phyloP scores from a whole-genome alignment of 2,888 invertebrate species.

The Dysmachus trigonus region DNA sequence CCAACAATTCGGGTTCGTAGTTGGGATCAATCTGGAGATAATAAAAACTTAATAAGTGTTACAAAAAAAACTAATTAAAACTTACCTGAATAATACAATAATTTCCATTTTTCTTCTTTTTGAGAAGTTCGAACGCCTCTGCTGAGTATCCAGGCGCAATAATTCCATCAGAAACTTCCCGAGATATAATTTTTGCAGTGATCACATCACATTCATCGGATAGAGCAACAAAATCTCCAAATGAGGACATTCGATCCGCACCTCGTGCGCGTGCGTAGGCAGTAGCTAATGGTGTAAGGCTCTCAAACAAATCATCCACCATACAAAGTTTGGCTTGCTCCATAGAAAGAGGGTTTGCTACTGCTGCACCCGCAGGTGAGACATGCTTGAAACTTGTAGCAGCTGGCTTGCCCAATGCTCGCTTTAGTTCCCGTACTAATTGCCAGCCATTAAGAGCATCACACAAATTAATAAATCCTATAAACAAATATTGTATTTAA shows the following conservation, averaged over 20 bases:
- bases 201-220: conserved; percentile 89
- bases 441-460: conserved; percentile 99
- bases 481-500: not conserved
- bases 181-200: conserved; percentile 92
- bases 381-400: conserved; percentile 98
- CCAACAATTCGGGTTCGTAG: conserved; percentile 83
- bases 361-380: conserved; percentile 96
- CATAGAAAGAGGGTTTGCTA: conserved; percentile 79
- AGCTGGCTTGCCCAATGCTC: conserved; percentile 83
- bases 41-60: conserved; percentile 9
- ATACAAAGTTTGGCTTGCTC: conserved; percentile 90
- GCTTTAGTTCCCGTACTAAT: conserved; percentile 86
- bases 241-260: conserved; percentile 98
- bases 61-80: not conserved
- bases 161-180: conserved; percentile 97
- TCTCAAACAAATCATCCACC: conserved; percentile 83
- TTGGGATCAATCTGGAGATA: conserved; percentile 82
- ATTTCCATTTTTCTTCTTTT: conserved; percentile 92
- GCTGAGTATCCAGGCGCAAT: conserved; percentile 91
- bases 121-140: conserved; percentile 84
- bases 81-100: conserved; percentile 86
- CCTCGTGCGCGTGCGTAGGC: conserved; percentile 97
- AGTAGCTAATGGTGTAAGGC: conserved; percentile 81
- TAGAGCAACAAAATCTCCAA: conserved; percentile 96
- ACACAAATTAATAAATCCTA: conserved; percentile 91